Base-by-base conservation (phyloP, 2,113 vertebrate species). In the Benitochromis conjunctus region DNA sequence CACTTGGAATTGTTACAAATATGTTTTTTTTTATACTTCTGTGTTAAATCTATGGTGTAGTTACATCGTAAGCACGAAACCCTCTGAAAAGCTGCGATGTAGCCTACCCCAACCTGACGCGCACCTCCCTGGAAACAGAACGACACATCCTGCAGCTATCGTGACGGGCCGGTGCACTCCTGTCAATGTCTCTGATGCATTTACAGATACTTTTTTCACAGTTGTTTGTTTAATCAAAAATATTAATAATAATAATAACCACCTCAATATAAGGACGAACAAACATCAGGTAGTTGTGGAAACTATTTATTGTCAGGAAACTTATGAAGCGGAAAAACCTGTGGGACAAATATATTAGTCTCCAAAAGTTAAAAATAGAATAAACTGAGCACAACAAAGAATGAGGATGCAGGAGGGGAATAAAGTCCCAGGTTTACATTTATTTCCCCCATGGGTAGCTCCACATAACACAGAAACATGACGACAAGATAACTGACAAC, bases 131-230 rank as follows among this genome's bases (percentile, higher is more conserved):
- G 34, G 62, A 66, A 66, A 38, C 41, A 13, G 13, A 21, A 66
- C 0, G 6, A 38, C 62, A 66, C 34, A 0, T 66, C 62, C 62
- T 41, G 19, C 34, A 66, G 34, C 0, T 0, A 38, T 38, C 2
- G 10, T 64, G 60, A 38, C 2, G 2, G 62, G 62, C 19, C 62
- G 21, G 6, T 66, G 19, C 34, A 66, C 11, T 66, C 38, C 11
- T 41, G 62, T 2, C 62, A 21, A 8, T 21, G 34, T 41, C 62
- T 66, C 11, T 41, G 19, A 8, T 41, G 66, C 38, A 26, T 46
- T 46, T 71, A 8, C 34, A 43, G 64, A 24, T 3, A 16, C 1
- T 13, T 24, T 69, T 69, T 66, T 38, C n/a, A 43, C 4, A 64
- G 31, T 62, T 64, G 12, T 10, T 10, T n/a, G 9, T 66, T 41